Conservation (phyloP, 2,888 invertebrate species). For the Hymenopus coronatus region DNA sequence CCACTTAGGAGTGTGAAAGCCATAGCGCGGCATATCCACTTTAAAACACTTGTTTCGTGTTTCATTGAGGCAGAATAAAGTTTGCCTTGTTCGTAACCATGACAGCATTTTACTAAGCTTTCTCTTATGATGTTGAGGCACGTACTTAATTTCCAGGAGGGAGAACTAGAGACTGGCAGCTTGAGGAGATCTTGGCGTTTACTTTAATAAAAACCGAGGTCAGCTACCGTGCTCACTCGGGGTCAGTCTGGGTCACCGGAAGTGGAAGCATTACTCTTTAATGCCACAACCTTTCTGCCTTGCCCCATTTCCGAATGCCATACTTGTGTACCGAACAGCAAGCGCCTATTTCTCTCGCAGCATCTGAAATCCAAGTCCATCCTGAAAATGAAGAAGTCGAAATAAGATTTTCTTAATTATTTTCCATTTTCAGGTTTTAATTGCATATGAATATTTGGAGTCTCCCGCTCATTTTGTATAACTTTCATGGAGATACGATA, state of each 20-base stretch:
- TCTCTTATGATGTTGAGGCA: neutral
- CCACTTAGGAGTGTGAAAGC: too few species aligned
- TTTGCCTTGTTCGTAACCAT: neutral
- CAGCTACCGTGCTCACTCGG: neutral
- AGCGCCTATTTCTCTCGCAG: neutral
- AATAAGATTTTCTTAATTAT: too few species aligned
- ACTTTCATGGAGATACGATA: too few species aligned
- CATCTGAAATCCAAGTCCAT: neutral
- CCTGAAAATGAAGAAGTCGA: too few species aligned
- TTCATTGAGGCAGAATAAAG: neutral
- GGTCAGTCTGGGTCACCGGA: neutral
- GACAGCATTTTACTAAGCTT: neutral
- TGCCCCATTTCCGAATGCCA: neutral
- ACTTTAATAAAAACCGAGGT: neutral
- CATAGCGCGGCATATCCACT: too few species aligned
- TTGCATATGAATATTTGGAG: too few species aligned
- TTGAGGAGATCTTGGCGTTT: neutral
- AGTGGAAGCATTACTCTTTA: neutral
- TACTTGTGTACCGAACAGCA: neutral
- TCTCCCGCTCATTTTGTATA: too few species aligned
- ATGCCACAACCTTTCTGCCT: neutral
- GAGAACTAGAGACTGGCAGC: neutral
- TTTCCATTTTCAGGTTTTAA: too few species aligned
- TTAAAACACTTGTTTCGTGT: too few species aligned
- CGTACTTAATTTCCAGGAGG: neutral